Base-by-base conservation (phyloP, 2,888 invertebrate genomes). In the Falcaria lacertinaria region DNA sequence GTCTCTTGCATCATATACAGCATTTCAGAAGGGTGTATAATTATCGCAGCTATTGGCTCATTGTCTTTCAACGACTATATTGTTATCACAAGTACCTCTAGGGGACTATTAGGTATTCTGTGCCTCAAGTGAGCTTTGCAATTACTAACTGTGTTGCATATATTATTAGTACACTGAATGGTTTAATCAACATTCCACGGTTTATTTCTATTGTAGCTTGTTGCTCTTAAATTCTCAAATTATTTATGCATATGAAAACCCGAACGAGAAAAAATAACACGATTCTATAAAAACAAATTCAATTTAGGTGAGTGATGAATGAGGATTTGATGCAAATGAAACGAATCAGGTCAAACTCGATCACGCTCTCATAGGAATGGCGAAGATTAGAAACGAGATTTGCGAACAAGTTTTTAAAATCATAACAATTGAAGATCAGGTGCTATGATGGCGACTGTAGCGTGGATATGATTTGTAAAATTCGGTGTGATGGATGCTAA, bases 301-400 rank as follows among this genome's bases (percentile, higher is more conserved):
- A 50, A 36, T 49, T 52, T 48, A 15, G 42, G 39, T 45, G 44
- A 41, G 8, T 28, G 15, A 64, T 57, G 64, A 70, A 77, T 74
- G 56, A 57, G 61, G 61, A 64, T 64, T 57, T 52, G 53, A 72
- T 75, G 78, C 69, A 75, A 80, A 81, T 79, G 51, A 55, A 56
- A 69, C 70, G 56, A 58, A 69, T 64, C 62, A 56, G 66, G 74
- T 74, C 64, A 68, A 78, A 83, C 82, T 57, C 64, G 82, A 79
- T 74, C 55, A 49, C 60, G 65, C 70, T 88, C 87, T 74, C 87
- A 88, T 87, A 79, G 77, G 82, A 82, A 80, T 74, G 45, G 52
- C 57, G 60, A 57, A 57, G 44, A 49, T 15, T 14, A 11, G 22
- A 74, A 80, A 80, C 77, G 48, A 67, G 80, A 78, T 78, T 71